A percentile compares a stretch with the other conserved stretches of the same genome.
Evolutionary conservation across 2,888 invertebrate genomes (phyloP).

Genomic region (Melipona bicolor): DNA sequence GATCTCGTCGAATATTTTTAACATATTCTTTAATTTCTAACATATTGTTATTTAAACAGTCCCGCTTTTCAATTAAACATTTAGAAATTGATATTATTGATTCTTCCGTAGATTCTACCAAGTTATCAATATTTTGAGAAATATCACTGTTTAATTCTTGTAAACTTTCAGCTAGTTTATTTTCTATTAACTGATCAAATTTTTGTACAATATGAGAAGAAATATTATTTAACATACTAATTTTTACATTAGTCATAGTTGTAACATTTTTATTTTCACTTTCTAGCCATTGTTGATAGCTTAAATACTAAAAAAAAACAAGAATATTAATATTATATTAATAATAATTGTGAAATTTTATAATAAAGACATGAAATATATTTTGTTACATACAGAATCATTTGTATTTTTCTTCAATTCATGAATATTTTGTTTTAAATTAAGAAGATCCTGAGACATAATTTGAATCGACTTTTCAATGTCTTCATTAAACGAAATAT

Average conservation of each 20-base stretch:
- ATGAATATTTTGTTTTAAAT: constrained; percentile 54
- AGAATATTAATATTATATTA: constrained; percentile 15
- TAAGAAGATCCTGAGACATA: constrained; percentile 72
- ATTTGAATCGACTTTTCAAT: constrained; percentile 71
- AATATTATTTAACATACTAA: constrained; percentile 66
- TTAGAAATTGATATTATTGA: constrained; percentile 69
- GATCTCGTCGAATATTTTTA: constrained; percentile 62
- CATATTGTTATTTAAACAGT: constrained; percentile 70
- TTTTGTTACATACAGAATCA: constrained; percentile 69
- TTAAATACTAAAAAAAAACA: constrained; percentile 68
- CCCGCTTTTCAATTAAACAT: constrained; percentile 65
- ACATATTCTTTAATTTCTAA: constrained; percentile 65
- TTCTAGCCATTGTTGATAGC: constrained; percentile 73
- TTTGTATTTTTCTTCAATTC: constrained; percentile 67
- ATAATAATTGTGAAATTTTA: background rate
- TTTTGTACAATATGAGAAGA: constrained; percentile 69
- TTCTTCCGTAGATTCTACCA: constrained; percentile 68
- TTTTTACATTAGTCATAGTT: constrained; percentile 69
- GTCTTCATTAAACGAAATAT: constrained; percentile 53
- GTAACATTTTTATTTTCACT: constrained; percentile 68
- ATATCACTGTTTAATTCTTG: constrained; percentile 66
- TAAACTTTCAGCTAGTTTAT: constrained; percentile 76
- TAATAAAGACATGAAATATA: background rate
- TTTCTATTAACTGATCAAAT: constrained; percentile 73
- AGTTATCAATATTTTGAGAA: constrained; percentile 70